Conservation (phyloP, 2,888 invertebrate species). For the Hyposoter dolosus region DNA sequence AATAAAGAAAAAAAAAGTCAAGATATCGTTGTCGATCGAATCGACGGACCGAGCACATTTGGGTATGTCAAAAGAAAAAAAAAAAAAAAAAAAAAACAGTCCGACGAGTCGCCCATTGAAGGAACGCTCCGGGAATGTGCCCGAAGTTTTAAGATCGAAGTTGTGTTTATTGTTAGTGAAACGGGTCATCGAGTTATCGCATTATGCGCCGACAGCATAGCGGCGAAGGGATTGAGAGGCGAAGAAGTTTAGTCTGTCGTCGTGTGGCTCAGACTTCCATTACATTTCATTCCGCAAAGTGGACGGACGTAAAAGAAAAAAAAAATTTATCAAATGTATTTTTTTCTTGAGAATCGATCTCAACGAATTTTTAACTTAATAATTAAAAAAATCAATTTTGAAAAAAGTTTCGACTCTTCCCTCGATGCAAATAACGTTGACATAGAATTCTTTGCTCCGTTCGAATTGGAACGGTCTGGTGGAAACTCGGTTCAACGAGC, state of each 20-base stretch:
- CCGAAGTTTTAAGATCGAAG: conserved; percentile 14
- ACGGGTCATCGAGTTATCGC: conserved; percentile 76
- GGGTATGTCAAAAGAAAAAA: not conserved
- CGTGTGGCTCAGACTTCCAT: conserved; percentile 23
- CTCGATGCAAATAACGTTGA: not conserved
- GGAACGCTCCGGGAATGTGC: not conserved
- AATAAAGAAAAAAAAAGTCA: conserved; percentile 15
- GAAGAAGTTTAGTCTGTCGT: conserved; percentile 52
- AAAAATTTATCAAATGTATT: not conserved
- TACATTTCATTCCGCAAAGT: not conserved
- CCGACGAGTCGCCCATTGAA: too few relatives aligned
- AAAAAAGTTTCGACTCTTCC: conserved; percentile 18
- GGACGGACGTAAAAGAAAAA: not conserved
- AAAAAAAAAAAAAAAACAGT: not conserved
- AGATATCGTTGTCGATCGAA: not conserved
- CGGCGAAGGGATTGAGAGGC: conserved; percentile 37
- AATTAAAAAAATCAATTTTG: too few relatives aligned
- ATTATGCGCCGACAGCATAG: conserved; percentile 50
- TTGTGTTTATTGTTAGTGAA: conserved; percentile 62
- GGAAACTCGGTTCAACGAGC: not conserved
- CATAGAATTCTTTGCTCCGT: not conserved
- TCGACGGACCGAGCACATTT: not conserved
- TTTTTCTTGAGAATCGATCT: conserved; percentile 3
- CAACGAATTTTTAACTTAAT: not conserved
- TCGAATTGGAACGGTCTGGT: not conserved